Percentiles rank a stretch among this genome's conserved stretches.
These are phyloP conservation scores for Chiridota heheva DNA, from an alignment of 35 echinoderm and acorn worm genomes.

Conservation along the genomic window DNA sequence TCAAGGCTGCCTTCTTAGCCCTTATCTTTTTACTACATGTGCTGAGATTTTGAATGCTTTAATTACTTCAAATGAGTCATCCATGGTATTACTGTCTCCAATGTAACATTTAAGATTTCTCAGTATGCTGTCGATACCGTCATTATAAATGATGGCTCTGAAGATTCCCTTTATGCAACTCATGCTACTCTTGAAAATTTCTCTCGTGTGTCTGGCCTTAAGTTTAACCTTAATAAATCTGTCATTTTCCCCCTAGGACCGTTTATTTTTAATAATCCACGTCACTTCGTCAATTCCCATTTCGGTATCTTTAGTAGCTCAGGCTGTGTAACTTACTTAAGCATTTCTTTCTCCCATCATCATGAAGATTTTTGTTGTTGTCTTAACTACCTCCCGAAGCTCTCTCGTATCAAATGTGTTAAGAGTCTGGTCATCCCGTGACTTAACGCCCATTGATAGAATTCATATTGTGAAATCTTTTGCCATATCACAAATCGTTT, in stretches of 20 bases:
- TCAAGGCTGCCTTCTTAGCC: background rate
- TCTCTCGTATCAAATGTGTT: constrained; percentile 1
- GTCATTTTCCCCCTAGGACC: background rate
- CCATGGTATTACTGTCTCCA: constrained; percentile 14
- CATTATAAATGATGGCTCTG: background rate
- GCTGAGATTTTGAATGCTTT: background rate
- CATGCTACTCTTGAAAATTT: background rate
- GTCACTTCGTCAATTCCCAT: background rate
- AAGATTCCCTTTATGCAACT: background rate
- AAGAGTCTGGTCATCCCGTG: background rate
- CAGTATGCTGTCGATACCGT: constrained; percentile 2
- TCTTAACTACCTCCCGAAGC: background rate
- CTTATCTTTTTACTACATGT: constrained; percentile 9
- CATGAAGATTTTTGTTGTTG: too few relatives aligned
- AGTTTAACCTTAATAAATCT: background rate
- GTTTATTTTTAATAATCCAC: background rate
- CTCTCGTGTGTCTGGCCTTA: background rate
- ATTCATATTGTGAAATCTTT: constrained; percentile 13
- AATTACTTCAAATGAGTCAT: background rate
- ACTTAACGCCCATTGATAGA: constrained; percentile 8
- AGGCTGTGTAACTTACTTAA: too few relatives aligned
- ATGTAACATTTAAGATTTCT: background rate
- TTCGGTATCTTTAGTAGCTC: too few relatives aligned
- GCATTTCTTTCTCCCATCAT: too few relatives aligned
- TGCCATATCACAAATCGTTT: too few relatives aligned